These are phyloP conservation scores for Apolygus lucorum DNA, from an alignment of 1,140 invertebrate genomes.

Conservation along the genomic window DNA sequence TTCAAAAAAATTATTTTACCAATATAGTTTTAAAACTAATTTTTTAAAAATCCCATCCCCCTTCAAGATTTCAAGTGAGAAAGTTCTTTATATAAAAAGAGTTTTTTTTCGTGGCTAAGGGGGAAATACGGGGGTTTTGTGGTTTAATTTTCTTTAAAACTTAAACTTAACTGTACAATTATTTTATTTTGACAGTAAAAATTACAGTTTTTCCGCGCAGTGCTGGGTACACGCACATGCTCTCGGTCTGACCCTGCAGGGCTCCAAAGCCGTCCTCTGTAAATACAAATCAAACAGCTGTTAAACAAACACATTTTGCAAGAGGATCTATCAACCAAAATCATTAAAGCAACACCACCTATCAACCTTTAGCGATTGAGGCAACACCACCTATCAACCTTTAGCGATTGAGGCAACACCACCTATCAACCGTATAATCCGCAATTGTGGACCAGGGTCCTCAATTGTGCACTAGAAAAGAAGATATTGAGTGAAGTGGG, in stretches of 20 bases:
- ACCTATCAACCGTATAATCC: too few relatives aligned
- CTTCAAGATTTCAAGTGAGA: not conserved
- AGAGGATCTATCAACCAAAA: too few relatives aligned
- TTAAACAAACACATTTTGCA: too few relatives aligned
- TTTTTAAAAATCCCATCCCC: not conserved
- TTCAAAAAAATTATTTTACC: too few relatives aligned
- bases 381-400: too few relatives aligned
- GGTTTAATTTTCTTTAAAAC: slow-evolving; percentile 3
- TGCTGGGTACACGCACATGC: slow-evolving; percentile 37
- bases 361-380: too few relatives aligned
- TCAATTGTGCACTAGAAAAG: too few relatives aligned
- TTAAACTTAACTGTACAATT: slow-evolving; percentile 5
- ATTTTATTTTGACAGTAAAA: slow-evolving; percentile 1
- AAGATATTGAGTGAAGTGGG: too few relatives aligned
- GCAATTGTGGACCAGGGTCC: too few relatives aligned
- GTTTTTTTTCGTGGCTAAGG: slow-evolving; percentile 8
- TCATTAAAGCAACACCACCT: too few relatives aligned
- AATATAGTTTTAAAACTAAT: not conserved
- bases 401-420: too few relatives aligned
- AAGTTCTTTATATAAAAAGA: not conserved
- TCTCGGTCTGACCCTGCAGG: slow-evolving; percentile 44
- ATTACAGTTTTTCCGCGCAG: slow-evolving; percentile 31
- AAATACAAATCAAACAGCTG: slow-evolving; percentile 28
- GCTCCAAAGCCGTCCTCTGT: slow-evolving; percentile 48
- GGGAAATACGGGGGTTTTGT: not conserved